Percentiles rank a stretch among this genome's conserved stretches.
These are phyloP conservation scores for Drosophila planitibia DNA, from an alignment of 2,888 invertebrate genomes.

Conservation along the genomic window DNA sequence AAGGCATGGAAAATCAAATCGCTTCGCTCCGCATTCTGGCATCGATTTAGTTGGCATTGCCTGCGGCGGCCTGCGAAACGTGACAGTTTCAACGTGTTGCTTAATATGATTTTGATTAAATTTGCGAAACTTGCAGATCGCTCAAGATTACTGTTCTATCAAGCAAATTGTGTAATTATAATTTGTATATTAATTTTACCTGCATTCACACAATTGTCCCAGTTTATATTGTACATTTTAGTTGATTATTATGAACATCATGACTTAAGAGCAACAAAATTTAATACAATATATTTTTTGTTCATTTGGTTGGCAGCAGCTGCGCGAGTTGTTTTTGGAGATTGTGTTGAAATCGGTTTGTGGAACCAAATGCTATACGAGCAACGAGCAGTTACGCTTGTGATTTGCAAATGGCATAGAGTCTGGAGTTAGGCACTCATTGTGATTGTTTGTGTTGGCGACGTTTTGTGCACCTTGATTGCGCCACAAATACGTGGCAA, in stretches of 20 bases:
- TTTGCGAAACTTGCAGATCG: not conserved
- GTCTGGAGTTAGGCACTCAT: conserved; percentile 5
- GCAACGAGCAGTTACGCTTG: conserved; percentile 12
- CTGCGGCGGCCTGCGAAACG: not conserved
- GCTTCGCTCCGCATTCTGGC: not conserved
- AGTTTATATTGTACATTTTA: not conserved
- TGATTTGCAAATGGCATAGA: conserved; percentile 34
- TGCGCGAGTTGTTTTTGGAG: not conserved
- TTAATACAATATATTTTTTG: not conserved
- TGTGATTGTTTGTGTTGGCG: conserved; percentile 44
- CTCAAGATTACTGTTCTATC: not conserved
- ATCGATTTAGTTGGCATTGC: conserved; percentile 26
- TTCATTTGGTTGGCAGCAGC: not conserved
- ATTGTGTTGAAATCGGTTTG: conserved; percentile 21
- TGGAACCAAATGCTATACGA: conserved; percentile 1
- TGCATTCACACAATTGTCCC: not conserved
- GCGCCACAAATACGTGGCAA: conserved; percentile 66
- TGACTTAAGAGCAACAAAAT: not conserved
- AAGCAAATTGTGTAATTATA: not conserved
- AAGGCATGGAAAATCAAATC: not conserved
- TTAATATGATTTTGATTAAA: not conserved
- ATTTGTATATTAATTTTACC: not conserved
- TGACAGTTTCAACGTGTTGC: not conserved
- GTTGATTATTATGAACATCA: not conserved
- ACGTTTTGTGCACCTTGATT: conserved; percentile 65